These are phyloP conservation scores for Neuroscelio doddi DNA, from an alignment of 2,888 invertebrate species.

Conservation along the genomic window DNA sequence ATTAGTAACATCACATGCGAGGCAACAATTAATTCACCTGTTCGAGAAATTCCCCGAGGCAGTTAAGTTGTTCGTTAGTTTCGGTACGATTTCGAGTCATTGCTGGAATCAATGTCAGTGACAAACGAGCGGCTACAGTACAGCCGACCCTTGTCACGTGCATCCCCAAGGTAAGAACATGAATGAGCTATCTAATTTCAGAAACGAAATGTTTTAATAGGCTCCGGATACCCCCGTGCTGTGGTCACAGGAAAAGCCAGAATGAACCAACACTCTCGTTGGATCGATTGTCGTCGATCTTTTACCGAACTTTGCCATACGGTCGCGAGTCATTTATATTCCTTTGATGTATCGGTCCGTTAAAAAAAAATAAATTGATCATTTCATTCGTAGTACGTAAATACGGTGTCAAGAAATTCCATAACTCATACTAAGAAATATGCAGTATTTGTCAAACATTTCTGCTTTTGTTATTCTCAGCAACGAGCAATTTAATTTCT, in stretches of 20 bases:
- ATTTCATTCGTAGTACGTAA: too few species aligned
- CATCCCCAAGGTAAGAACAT: slow-evolving; percentile 39
- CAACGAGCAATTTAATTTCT: too few species aligned
- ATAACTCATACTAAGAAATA: too few species aligned
- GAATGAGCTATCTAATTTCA: slow-evolving; percentile 46
- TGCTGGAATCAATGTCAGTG: slow-evolving; percentile 47
- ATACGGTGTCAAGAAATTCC: too few species aligned
- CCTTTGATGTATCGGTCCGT: too few species aligned
- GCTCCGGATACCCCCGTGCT: slow-evolving; percentile 30
- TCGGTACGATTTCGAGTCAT: slow-evolving; percentile 40
- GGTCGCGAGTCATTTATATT: too few species aligned
- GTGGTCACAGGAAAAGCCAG: not conserved
- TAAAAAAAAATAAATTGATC: too few species aligned
- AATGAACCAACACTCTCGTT: not conserved
- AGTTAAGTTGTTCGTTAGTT: slow-evolving; percentile 48
- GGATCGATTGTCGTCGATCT: not conserved
- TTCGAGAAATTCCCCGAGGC: slow-evolving; percentile 40
- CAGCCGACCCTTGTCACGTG: slow-evolving; percentile 48
- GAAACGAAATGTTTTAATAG: slow-evolving; percentile 49
- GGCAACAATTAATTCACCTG: slow-evolving; percentile 43
- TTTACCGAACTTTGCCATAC: too few species aligned
- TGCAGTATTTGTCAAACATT: too few species aligned
- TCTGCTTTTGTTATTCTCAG: too few species aligned
- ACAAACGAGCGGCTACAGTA: slow-evolving; percentile 48
- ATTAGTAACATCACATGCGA: slow-evolving; percentile 1